Percentiles rank a stretch among this genome's conserved stretches.
These are phyloP conservation scores for Callyntrura sp. DNA, from an alignment of 2,888 invertebrate genomes.

Conservation along the genomic window DNA sequence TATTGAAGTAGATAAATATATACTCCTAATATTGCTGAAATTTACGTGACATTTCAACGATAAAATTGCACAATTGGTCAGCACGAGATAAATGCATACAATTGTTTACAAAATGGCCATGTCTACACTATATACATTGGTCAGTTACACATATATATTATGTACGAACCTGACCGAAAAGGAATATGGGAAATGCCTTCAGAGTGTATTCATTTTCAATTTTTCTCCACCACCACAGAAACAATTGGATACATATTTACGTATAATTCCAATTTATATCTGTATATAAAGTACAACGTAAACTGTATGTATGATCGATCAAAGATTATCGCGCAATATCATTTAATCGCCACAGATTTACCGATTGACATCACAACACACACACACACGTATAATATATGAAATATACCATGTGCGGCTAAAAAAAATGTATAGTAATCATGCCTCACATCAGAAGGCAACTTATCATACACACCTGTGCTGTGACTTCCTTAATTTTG, in stretches of 20 bases:
- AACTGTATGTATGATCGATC: neutral
- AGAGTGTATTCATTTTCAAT: constrained; percentile 11
- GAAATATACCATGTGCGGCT: neutral
- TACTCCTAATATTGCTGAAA: constrained; percentile 51
- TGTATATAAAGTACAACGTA: neutral
- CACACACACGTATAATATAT: neutral
- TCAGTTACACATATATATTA: neutral
- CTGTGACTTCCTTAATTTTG: constrained; percentile 5
- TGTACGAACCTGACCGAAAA: neutral
- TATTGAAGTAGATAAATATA: neutral
- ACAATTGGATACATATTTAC: neutral
- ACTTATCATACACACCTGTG: neutral
- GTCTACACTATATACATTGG: neutral
- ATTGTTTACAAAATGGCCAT: constrained; percentile 15
- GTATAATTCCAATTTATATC: neutral
- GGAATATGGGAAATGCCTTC: constrained; percentile 12
- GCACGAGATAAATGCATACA: constrained; percentile 3
- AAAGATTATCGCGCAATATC: neutral
- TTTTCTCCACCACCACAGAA: neutral
- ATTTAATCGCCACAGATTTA: neutral
- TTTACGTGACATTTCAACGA: constrained; percentile 73
- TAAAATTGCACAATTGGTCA: constrained; percentile 69
- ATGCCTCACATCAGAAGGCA: neutral
- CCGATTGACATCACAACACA: neutral
- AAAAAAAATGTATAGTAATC: constrained; percentile 10